Evolutionary conservation across 2,797 vertebrate species (phyloP).

Genomic region (Microcaecilia unicolor): DNA sequence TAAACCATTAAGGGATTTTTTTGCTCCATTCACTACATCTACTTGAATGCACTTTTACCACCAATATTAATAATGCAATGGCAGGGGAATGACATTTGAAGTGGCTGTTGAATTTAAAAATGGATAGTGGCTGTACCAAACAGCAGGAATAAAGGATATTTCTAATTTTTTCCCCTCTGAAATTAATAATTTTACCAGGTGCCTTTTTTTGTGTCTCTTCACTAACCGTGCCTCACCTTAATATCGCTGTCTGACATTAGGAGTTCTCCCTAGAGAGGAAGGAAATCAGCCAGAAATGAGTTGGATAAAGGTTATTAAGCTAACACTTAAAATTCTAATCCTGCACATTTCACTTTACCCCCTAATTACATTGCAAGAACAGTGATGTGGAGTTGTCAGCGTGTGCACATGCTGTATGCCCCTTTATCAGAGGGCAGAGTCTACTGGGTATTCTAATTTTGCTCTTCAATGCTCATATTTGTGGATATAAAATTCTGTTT

Average conservation of each 20-base stretch:
- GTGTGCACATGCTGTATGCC: slow-evolving; percentile 11
- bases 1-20: too few species aligned
- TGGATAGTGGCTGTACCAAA: too few species aligned
- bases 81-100: slow-evolving; percentile 1
- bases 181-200: slow-evolving; percentile 51
- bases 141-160: slow-evolving; percentile 10
- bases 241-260: slow-evolving; percentile 56
- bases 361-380: slow-evolving; percentile 50
- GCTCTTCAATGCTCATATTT: not conserved
- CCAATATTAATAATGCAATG: not conserved
- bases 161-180: slow-evolving; percentile 3
- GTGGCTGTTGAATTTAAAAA: slow-evolving; percentile 10
- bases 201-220: slow-evolving; percentile 30
- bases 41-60: not conserved
- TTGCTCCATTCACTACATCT: not conserved
- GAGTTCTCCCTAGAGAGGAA: slow-evolving; percentile 46
- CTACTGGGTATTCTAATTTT: slow-evolving; percentile 5
- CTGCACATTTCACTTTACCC: slow-evolving; percentile 42
- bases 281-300: slow-evolving; percentile 57
- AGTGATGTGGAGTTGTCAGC: slow-evolving; percentile 22
- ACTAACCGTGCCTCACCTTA: slow-evolving; percentile 43
- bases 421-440: too few species aligned
- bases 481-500: not conserved
- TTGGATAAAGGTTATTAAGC: slow-evolving; percentile 56
- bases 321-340: slow-evolving; percentile 54